phyloP scores from a whole-genome alignment of 2,797 vertebrate species.

The Pseudochromis fuscus region DNA sequence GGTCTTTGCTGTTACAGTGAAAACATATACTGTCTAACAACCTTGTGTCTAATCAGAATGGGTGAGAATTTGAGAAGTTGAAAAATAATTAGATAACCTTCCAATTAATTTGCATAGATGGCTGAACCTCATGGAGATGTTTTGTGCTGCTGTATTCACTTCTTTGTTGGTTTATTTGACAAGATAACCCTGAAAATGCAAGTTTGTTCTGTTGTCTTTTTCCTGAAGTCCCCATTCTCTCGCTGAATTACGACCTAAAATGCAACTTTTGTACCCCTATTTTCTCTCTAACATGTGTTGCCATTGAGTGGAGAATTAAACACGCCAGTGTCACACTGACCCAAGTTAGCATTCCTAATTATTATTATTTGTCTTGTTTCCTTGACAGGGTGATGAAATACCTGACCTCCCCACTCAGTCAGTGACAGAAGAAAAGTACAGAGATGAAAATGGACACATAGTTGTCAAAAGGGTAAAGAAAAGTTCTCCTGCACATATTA shows the following conservation, averaged over 20 bases:
- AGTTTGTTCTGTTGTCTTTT: conserved; percentile 46
- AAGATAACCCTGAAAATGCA: conserved; percentile 44
- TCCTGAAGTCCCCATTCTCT: conserved; percentile 27
- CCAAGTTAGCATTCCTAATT: conserved; percentile 17
- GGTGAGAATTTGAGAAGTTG: neutral
- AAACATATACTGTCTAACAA: conserved; percentile 33
- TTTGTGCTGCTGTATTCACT: conserved; percentile 41
- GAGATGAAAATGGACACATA: conserved; percentile 89
- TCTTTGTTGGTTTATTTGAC: conserved; percentile 54
- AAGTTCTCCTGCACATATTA: neutral
- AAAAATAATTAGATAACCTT: conserved; percentile 18
- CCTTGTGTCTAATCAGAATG: conserved; percentile 2
- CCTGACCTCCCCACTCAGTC: conserved; percentile 88
- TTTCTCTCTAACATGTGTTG: conserved; percentile 30
- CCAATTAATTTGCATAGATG: conserved; percentile 48
- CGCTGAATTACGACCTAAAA: conserved; percentile 23
- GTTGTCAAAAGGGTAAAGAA: conserved; percentile 91
- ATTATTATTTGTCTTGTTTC: conserved; percentile 39
- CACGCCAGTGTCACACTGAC: neutral
- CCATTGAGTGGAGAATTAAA: conserved; percentile 10
- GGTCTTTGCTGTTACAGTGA: conserved; percentile 23
- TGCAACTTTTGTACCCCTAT: conserved; percentile 1
- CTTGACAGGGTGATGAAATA: conserved; percentile 88
- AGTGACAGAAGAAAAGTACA: conserved; percentile 91
- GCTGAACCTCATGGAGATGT: conserved; percentile 41